Base-by-base conservation (phyloP, 2,797 vertebrate genomes). In the Discoglossus pictus region DNA sequence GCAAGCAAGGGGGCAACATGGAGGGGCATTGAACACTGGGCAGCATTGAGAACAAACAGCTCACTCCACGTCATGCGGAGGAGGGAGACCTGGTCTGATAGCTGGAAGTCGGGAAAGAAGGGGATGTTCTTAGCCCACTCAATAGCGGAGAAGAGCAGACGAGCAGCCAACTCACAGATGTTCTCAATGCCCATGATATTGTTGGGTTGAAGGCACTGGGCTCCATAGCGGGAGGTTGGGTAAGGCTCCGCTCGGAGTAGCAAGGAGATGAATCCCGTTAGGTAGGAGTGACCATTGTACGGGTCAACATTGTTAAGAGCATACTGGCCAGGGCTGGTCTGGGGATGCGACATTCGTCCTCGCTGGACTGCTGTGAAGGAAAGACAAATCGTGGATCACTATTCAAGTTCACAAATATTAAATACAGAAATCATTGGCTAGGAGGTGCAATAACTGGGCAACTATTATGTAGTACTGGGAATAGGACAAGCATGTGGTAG, bases 101-200 rank as follows among this genome's bases (percentile, higher is more conserved):
- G 90, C 83, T 92, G 93, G 70, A 94, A 84, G 23, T 93, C 93
- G 0, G 93, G 91, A 79, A 94, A 94, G 82, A 94, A 94, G 13
- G 93, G 93, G 81, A 94, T 90, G 83, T 91, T 92, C 80, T 93
- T 93, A 60, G 93, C 93, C 93, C 93, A 94, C 63, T 94, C 93
- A 0, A 94, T 89, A 0, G 93, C 88, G 0, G 91, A 91, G 87
- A 94, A 93, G 51, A 94, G 92, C 60, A 94, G 84, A 55, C 93
- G 80, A 12, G 93, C 93, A 0, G 93, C 93, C 82, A 94, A 78
- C 80, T 94, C 93, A 1, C 93, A 94, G 82, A 93, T 93, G 84
- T 92, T 93, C 81, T 93, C 92, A 1, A 93, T 92, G 75, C 91
- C 91, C 92, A 92, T 92, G 73, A 93, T 86, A 82, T 92, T 92